Evolutionary conservation across 2,113 vertebrate genomes (phyloP), one percentile per base, ranked within the genome.

Genomic region (Chloropsis hardwickii): DNA sequence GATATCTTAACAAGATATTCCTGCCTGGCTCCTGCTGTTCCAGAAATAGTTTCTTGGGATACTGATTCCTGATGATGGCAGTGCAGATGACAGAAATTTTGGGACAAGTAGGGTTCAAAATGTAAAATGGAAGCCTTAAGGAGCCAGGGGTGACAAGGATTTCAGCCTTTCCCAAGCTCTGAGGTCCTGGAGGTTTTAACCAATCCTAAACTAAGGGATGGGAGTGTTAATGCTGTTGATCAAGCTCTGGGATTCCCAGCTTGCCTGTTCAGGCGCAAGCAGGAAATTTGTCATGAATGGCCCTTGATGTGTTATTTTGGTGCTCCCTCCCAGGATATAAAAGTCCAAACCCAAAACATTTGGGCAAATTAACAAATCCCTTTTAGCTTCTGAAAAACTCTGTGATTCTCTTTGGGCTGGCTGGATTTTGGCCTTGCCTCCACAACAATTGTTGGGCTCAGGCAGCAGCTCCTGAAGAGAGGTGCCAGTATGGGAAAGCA

Each of bases 31-130:
- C n/a, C n/a, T 61, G 24, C 47, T 84, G 27, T 51, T 91, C 50
- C 81, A 84, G 69, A 89, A 92, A 67, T 1, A 45, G 10, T 60
- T 86, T 35, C 42, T 31, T 19, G 33, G 62, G 67, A 40, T 29
- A 4, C 12, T 11, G 1, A 0, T 35, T 12, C 7, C 3, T 11
- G 60, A 21, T 17, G 35, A 42, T 5, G 35, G 37, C 42, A 80
- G 21, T 5, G 47, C 45, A 58, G 39, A 48, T 20, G 28, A 71
- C 25, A 71, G 61, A 85, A 45, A 2, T 50, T 57, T 13, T 7
- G 60, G 74, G 47, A 12, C 20, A 39, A 28, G 22, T 9, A 17
- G 33, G 16, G 11, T 44, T 86, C 29, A 24, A 42, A 74, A 72
- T 33, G 15, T 14, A 18, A 27, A 58, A 53, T 5, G 1, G 4